phyloP scores from a whole-genome alignment of 2,888 invertebrate species.

The Aphodius sticticus region DNA sequence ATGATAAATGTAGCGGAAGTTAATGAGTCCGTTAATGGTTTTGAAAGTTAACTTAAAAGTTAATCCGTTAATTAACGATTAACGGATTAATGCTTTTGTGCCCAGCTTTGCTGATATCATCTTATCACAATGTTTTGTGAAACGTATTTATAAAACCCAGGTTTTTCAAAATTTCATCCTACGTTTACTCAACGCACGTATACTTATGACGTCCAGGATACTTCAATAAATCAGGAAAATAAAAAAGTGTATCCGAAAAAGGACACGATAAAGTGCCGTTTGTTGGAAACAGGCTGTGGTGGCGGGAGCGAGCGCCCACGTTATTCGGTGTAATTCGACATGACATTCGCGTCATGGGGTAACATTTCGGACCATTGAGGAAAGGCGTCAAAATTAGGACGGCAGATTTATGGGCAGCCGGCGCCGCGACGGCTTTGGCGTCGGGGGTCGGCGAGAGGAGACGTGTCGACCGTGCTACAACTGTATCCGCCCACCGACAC shows the following conservation, averaged over 20 bases:
- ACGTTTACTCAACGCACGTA: not conserved
- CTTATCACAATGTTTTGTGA: no score
- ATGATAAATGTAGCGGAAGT: no score
- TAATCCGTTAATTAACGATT: no score
- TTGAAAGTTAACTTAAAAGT: no score
- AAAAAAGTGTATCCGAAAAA: not conserved
- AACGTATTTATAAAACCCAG: no score
- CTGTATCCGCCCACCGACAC: not conserved
- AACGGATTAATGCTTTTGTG: no score
- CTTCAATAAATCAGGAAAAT: not conserved
- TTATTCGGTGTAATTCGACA: conserved; percentile 4
- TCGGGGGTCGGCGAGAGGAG: not conserved
- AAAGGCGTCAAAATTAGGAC: conserved; percentile 4
- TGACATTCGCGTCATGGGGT: not conserved
- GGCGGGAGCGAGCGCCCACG: not conserved
- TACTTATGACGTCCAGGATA: not conserved
- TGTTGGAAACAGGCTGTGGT: not conserved
- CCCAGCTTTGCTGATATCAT: no score
- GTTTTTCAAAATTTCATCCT: no score
- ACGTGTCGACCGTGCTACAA: not conserved
- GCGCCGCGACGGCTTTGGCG: not conserved
- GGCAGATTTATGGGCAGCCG: conserved; percentile 4
- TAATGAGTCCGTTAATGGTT: no score
- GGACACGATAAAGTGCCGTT: conserved; percentile 4
- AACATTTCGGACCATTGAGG: not conserved